Conservation (phyloP, 2,888 invertebrate species). For the Hyposoter dolosus region DNA sequence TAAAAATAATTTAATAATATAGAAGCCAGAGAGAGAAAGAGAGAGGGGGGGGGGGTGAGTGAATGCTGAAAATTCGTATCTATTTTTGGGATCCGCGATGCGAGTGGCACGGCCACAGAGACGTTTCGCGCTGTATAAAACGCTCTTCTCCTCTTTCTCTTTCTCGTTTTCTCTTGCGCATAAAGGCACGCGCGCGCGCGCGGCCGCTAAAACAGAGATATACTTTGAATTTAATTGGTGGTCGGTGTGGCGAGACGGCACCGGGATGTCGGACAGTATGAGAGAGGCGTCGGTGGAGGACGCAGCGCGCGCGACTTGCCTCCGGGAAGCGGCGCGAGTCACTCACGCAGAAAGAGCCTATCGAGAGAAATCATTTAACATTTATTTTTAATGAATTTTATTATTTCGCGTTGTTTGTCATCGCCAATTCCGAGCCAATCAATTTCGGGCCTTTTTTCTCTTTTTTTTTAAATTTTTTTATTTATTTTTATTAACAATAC, state of each 20-base stretch:
- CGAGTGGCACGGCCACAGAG: slow-evolving; percentile 64
- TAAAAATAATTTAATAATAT: too few species aligned
- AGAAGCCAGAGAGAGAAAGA: too few species aligned
- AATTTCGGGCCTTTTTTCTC: too few species aligned
- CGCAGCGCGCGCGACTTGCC: slow-evolving; percentile 75
- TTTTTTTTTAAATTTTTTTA: too few species aligned
- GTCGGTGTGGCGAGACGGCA: slow-evolving; percentile 69
- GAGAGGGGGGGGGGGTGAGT: slow-evolving; percentile 51
- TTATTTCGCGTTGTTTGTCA: too few species aligned
- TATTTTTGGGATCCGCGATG: slow-evolving; percentile 80
- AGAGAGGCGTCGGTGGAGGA: slow-evolving; percentile 82
- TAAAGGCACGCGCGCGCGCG: background rate
- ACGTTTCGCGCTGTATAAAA: slow-evolving; percentile 42
- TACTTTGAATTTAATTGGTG: slow-evolving; percentile 60
- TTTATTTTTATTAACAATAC: slow-evolving; percentile 41
- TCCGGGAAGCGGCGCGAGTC: slow-evolving; percentile 67
- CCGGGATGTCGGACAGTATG: slow-evolving; percentile 78
- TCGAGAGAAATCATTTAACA: slow-evolving; percentile 28
- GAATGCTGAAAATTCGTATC: slow-evolving; percentile 79
- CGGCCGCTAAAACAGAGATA: background rate
- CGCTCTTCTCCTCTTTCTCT: slow-evolving; percentile 3
- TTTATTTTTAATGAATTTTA: slow-evolving; percentile 14
- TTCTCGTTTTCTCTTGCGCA: background rate
- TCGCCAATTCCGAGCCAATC: slow-evolving; percentile 56
- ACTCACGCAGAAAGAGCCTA: slow-evolving; percentile 71